A percentile compares a stretch with the other conserved stretches of the same genome.
Conservation (phyloP, 2,888 invertebrate species). For the Apotomis turbidana region DNA sequence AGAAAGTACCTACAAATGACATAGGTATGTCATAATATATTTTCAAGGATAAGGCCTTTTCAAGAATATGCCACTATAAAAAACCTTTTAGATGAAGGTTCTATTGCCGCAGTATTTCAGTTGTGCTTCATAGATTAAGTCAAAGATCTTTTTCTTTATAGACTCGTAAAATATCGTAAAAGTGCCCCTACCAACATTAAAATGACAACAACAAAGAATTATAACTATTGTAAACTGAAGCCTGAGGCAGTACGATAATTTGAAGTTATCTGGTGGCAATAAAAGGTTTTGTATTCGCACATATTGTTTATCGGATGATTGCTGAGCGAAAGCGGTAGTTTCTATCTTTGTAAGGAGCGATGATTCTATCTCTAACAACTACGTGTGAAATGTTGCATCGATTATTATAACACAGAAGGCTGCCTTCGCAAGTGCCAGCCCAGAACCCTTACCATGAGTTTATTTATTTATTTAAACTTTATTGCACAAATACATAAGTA, state of each 20-base stretch:
- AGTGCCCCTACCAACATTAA: constrained; percentile 45
- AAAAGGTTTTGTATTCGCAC: constrained; percentile 40
- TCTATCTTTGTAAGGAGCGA: constrained; percentile 24
- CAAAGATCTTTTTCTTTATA: not conserved
- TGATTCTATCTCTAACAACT: constrained; percentile 13
- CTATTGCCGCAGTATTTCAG: not conserved
- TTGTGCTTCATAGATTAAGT: not conserved
- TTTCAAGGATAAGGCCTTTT: not conserved
- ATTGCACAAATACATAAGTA: too few species aligned
- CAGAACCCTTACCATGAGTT: too few species aligned
- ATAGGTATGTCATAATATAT: not conserved
- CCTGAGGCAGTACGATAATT: constrained; percentile 50
- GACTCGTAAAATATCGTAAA: constrained; percentile 9
- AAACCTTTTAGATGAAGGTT: not conserved
- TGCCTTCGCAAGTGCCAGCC: too few species aligned
- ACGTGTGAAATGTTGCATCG: not conserved
- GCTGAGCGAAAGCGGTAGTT: constrained; percentile 30
- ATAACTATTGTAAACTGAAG: constrained; percentile 44
- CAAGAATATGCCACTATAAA: not conserved
- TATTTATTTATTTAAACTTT: too few species aligned
- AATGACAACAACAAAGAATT: constrained; percentile 45
- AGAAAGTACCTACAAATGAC: too few species aligned
- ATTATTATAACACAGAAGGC: too few species aligned
- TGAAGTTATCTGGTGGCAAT: constrained; percentile 45
- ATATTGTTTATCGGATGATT: constrained; percentile 41